Percentiles rank a stretch among this genome's conserved stretches.
Conservation (phyloP, 2,113 vertebrate genomes). For the Alaudala cheleensis region DNA sequence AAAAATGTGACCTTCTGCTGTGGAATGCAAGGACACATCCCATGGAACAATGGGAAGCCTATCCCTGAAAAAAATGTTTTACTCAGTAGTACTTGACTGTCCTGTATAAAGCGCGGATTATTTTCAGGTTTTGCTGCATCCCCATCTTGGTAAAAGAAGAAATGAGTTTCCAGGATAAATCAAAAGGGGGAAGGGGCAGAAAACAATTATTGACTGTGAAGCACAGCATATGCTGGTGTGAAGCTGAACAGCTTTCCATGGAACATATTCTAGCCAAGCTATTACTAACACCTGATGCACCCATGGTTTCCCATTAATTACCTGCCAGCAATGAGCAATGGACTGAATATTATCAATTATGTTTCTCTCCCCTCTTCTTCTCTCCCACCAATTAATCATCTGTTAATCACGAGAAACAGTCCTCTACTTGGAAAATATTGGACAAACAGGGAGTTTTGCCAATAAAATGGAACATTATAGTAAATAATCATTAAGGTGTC, state of each 20-base stretch:
- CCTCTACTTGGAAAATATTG: not conserved
- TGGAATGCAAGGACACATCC: not conserved
- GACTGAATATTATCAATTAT: constrained; percentile 11
- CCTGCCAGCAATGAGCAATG: constrained; percentile 54
- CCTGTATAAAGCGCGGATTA: not conserved
- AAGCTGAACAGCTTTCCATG: constrained; percentile 47
- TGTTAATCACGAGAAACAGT: constrained; percentile 52
- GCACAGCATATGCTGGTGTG: constrained; percentile 21
- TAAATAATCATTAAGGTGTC: constrained; percentile 28
- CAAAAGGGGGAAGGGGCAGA: not conserved
- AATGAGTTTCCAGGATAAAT: not conserved
- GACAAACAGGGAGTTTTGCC: constrained; percentile 12
- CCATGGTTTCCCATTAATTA: constrained; percentile 24
- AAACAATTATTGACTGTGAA: not conserved
- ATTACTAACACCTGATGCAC: constrained; percentile 63
- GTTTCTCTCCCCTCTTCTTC: not conserved
- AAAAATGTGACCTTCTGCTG: not conserved
- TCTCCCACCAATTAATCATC: constrained; percentile 52
- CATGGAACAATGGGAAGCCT: not conserved
- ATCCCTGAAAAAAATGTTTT: not conserved
- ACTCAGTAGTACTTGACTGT: not conserved
- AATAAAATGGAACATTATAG: constrained; percentile 13
- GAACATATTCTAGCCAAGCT: constrained; percentile 43
- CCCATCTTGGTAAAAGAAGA: not conserved
- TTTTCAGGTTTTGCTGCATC: not conserved